Evolutionary conservation across 2,888 invertebrate genomes (phyloP), one percentile per base, ranked within the genome.

Genomic region (Mystacides longicornis): DNA sequence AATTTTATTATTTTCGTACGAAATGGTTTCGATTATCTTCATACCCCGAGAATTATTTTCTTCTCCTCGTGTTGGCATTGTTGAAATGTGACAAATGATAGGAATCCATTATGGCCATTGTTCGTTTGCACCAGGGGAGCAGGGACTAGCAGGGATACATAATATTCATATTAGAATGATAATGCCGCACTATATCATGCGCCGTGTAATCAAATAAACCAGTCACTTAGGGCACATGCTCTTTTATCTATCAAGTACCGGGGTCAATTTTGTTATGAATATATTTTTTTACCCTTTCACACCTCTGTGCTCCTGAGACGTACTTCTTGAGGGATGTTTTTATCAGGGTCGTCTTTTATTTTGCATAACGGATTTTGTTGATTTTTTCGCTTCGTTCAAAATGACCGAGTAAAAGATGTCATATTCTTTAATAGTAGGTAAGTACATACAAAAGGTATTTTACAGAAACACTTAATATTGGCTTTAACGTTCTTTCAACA

Each of bases 151-250:
- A 31, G 49, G 49, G 14, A 16, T n/a, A 16, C 16, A 27, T n/a
- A 19, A 23, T 23, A 1, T n/a, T 23, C n/a, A 37, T 14, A 37
- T 16, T 7, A 27, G 7, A 37, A 37, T 37, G 37, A 16, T 37
- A 37, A n/a, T 37, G 16, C 16, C 7, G 14, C 14, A 37, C 14
- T n/a, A n/a, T n/a, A n/a, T n/a, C n/a, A n/a, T n/a, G n/a, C n/a
- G n/a, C n/a, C n/a, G n/a, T n/a, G 16, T 37, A 37, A 37, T 37
- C 37, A 37, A 37, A 37, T 37, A 37, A 37, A 37, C 37, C 37
- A 37, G 37, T 37, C 37, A 37, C 37, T 37, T 14, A 37, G 37
- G 37, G 37, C 37, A 37, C 37, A 37, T 37, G 37, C 7, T 37
- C 37, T 16, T 3, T 5, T 27, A 7, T 7, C 11, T 27, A 27